Evolutionary conservation across 2,113 vertebrate species (phyloP).

Genomic region (Speoplatyrhinus poulsoni): DNA sequence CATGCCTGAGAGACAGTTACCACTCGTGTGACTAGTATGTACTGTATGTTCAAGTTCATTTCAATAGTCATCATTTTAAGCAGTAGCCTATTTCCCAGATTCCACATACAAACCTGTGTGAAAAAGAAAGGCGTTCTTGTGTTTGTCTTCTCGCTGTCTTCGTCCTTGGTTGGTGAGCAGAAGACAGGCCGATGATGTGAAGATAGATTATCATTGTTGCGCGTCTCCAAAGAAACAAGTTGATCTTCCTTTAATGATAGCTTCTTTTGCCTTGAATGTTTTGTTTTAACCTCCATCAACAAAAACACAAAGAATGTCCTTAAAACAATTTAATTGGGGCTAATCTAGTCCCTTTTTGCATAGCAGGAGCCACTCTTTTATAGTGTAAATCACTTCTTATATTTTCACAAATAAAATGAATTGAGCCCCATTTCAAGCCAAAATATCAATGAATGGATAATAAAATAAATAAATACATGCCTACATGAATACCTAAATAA

Average conservation of each 20-base stretch:
- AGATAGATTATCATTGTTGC: not conserved
- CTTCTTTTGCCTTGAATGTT: constrained; percentile 66
- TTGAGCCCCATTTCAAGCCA: too few species aligned
- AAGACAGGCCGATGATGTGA: not conserved
- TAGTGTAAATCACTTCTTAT: too few species aligned
- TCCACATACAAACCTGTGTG: constrained; percentile 77
- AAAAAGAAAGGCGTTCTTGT: constrained; percentile 74
- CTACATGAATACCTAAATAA: too few species aligned
- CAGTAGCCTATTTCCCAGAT: not conserved
- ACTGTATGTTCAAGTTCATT: too few species aligned
- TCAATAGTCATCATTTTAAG: not conserved
- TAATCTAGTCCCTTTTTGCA: too few species aligned
- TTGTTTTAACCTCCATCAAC: constrained; percentile 64
- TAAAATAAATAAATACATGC: not conserved
- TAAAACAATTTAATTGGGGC: not conserved
- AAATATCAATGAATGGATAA: not conserved
- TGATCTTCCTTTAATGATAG: constrained; percentile 28
- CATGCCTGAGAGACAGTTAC: too few species aligned
- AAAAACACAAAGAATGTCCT: not conserved
- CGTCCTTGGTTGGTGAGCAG: constrained; percentile 27
- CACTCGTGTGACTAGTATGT: too few species aligned
- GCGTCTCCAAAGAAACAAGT: not conserved
- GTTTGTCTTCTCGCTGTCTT: constrained; percentile 8
- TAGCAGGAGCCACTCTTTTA: too few species aligned
- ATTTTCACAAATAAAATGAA: too few species aligned